Base-by-base conservation (phyloP, 2,888 invertebrate species). In the Watsonalla cultraria region DNA sequence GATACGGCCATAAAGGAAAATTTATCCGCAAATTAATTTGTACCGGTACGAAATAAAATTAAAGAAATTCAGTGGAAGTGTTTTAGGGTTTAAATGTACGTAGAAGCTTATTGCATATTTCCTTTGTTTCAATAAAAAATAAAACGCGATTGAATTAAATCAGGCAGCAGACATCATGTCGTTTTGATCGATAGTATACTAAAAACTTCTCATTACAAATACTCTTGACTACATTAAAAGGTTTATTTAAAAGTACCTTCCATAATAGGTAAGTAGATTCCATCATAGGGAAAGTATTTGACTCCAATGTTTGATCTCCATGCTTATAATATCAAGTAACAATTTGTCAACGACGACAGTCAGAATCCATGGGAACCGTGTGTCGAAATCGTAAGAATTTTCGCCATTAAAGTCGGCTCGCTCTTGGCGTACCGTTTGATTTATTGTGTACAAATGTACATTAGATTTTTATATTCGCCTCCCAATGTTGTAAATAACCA, bases 1-100 rank as follows among this genome's bases (percentile, higher is more conserved):
- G 78, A 78, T 81, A 80, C 76, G 81, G 77, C 84, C 78, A 86
- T 89, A 85, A 84, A 87, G 76, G 84, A 82, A 85, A 90, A 90
- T 89, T 89, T 90, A 88, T 90, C 85, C 83, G 76, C 84, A 88
- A 90, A 90, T 90, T 90, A 90, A 90, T 90, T 90, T 89, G 86
- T 76, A 78, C 56, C 55, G 59, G 60, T 60, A 54, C 52, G 35
- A 56, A 59, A 65, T 62, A 53, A 57, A 62, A 60, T 62, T 59
- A 46, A 46, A 46, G 46, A 46, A 52, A 35, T 45, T 46, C 15
- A 0, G 14, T 45, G 35, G 42, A 51, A 37, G 7, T 51, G 45
- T 45, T 42, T 42, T 42, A 42, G 42, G 37, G 11, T 42, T 42
- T 46, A 46, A 42, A 15, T 24, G n/a, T 49, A 46, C 11, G 42